Base-by-base conservation (phyloP, 2,113 vertebrate species). In the Dipodomys ordii region DNA sequence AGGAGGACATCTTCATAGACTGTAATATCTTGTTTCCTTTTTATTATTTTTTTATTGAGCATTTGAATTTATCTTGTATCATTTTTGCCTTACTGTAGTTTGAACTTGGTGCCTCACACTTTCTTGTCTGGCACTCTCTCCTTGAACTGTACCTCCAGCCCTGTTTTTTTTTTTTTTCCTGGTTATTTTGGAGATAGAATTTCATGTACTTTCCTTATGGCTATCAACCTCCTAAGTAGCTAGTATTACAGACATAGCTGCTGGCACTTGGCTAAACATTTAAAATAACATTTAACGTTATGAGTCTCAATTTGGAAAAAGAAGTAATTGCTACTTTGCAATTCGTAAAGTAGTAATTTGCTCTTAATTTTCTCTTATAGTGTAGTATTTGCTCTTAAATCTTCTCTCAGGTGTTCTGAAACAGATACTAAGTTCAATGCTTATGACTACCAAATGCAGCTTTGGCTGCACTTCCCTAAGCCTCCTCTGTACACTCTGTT, bases 271-370 rank as follows among this genome's bases (percentile, higher is more conserved):
- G 49, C 12, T 53, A 53, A 53, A 53, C 49, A 53, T 53, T 53
- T 53, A 53, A 53, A 53, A 13, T 53, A 53, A 53, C 53, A 35
- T 64, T 94, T 78, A 22, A 87, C 87, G 30, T 27, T 44, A 8
- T 28, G 35, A 81, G 4, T 85, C 62, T 83, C 86, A 46, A 22
- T 74, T 91, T 64, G 79, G 90, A 65, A 88, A 84, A 46, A 32
- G 73, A 76, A 74, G 11, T 16, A n/a, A n/a, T 83, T 91, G 22
- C 8, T 69, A 0, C 67, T 93, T 85, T 71, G 28, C 4, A 22
- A 0, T 49, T 57, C 69, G 85, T 35, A 12, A 6, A 78, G 22
- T 81, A 64, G 22, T 23, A 7, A 39, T 23, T 73, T 62, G 39
- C 30, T 78, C 69, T 7, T 69, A 22, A 32, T 32, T 0, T 1